These are phyloP conservation scores for Lipotes vexillifer DNA, from an alignment of 2,113 vertebrate genomes.

Conservation along the genomic window DNA sequence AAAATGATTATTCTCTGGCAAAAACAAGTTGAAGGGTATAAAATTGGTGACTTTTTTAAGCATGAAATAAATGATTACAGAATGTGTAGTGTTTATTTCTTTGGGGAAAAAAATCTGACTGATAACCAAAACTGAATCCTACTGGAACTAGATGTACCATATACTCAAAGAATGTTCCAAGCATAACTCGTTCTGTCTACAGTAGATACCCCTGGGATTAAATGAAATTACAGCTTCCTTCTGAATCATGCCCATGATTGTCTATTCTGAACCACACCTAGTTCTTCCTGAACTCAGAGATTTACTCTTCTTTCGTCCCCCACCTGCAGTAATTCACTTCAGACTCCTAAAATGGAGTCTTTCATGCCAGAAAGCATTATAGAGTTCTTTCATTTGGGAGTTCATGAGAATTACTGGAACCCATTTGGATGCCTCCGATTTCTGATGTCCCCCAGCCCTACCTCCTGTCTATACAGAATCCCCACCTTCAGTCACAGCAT, in stretches of 20 bases:
- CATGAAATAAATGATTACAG: not conserved
- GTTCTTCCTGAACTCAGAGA: not conserved
- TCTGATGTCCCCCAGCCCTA: not conserved
- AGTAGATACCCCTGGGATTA: not conserved
- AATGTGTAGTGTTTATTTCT: not conserved
- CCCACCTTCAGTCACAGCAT: rapidly evolving
- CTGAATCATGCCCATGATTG: not conserved
- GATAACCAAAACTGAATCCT: not conserved
- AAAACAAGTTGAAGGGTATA: not conserved
- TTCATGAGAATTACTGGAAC: not conserved
- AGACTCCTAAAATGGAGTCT: not conserved
- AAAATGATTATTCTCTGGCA: not conserved
- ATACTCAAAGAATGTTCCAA: not conserved
- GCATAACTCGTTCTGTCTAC: not conserved
- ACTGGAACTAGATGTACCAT: not conserved
- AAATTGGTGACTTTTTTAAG: not conserved
- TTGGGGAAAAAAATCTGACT: not conserved
- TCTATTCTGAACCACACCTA: not conserved
- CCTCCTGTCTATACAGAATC: not conserved
- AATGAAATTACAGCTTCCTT: not conserved
- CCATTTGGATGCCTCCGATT: not conserved
- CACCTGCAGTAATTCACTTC: not conserved
- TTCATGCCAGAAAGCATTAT: not conserved
- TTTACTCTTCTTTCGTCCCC: not conserved
- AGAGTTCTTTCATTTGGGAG: not conserved